Percentiles rank a stretch among this genome's conserved stretches.
These are phyloP conservation scores for Harpalus rubripes DNA, from an alignment of 2,888 invertebrate genomes.

Conservation along the genomic window DNA sequence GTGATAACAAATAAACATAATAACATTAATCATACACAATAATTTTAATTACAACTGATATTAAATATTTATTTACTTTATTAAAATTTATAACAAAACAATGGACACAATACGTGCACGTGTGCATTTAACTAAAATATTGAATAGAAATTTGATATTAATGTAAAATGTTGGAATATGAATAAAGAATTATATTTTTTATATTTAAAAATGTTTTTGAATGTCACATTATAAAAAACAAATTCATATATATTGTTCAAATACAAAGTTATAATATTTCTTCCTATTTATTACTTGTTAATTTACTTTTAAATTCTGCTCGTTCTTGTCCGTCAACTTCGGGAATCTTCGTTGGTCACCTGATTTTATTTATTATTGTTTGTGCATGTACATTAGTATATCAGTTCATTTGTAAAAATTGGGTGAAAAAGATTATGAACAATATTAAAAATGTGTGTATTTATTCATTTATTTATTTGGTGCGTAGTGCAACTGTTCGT, in stretches of 20 bases:
- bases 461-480: not conserved
- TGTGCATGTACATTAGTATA: not conserved
- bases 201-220: too few relatives aligned
- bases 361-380: not conserved
- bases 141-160: too few relatives aligned
- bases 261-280: not conserved
- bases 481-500: not conserved
- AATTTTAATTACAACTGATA: not conserved
- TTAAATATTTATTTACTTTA: slow-evolving; percentile 1
- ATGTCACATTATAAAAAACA: too few relatives aligned
- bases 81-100: not conserved
- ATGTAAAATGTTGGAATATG: too few relatives aligned
- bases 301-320: not conserved
- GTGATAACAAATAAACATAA: not conserved
- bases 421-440: not conserved
- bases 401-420: not conserved
- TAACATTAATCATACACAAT: slow-evolving; percentile 3
- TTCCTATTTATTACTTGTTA: not conserved
- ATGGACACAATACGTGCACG: not conserved
- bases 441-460: not conserved
- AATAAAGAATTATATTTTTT: too few relatives aligned
- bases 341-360: not conserved
- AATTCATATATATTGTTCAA: too few relatives aligned
- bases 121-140: too few relatives aligned
- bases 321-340: not conserved